Evolutionary conservation across 2,113 vertebrate species (phyloP).

Genomic region (Mohoua ochrocephala): DNA sequence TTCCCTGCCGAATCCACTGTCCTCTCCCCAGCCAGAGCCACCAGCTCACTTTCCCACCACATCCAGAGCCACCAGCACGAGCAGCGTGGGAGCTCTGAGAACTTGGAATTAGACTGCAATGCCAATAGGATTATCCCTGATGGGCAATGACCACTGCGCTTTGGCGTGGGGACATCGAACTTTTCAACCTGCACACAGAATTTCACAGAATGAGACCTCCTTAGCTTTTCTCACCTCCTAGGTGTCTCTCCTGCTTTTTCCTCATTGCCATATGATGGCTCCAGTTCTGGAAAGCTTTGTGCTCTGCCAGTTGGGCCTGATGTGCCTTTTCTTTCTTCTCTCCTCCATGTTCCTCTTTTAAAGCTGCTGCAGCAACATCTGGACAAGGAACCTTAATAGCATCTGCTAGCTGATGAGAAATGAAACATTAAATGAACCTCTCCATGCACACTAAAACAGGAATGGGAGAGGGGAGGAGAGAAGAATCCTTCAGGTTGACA

Average conservation of each 20-base stretch:
- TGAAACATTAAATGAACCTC: neutral
- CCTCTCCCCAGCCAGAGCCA: neutral
- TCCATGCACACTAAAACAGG: neutral
- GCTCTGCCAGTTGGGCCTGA: conserved; percentile 29
- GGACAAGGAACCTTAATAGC: conserved; percentile 37
- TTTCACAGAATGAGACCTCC: neutral
- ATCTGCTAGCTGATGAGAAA: conserved; percentile 69
- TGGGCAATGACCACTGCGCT: neutral
- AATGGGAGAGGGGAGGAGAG: neutral
- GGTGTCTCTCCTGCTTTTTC: conserved; percentile 75
- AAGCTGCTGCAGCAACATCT: neutral
- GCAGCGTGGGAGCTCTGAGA: neutral
- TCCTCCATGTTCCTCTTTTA: neutral
- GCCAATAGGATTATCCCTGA: neutral
- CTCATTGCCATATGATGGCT: conserved; percentile 72
- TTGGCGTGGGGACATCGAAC: neutral
- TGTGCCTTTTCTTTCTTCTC: neutral
- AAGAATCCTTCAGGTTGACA: neutral
- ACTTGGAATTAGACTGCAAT: neutral
- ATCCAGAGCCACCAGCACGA: rapidly evolving
- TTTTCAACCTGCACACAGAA: neutral
- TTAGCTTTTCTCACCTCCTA: conserved; percentile 77
- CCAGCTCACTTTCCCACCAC: neutral
- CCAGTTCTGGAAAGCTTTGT: conserved; percentile 85
- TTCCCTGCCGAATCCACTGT: neutral